Percentiles rank a stretch among this genome's conserved stretches.
phyloP scores from a whole-genome alignment of 2,113 vertebrate species.

The Pseudopodoces humilis region DNA sequence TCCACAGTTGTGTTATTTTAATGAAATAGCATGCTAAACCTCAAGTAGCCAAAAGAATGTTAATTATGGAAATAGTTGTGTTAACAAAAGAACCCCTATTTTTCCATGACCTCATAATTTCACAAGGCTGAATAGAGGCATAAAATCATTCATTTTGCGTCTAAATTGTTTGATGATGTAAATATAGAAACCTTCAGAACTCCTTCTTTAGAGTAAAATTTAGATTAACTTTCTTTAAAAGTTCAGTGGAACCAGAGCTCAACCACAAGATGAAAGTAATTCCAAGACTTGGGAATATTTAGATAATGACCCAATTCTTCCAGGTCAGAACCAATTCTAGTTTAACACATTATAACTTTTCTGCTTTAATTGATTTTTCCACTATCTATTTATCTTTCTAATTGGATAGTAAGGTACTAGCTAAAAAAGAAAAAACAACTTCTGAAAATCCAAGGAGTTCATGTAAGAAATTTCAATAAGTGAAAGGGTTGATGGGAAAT shows the following conservation, averaged over 20 bases:
- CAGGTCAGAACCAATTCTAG: constrained; percentile 53
- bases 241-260: neutral
- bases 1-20: constrained; percentile 55
- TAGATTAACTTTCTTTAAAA: constrained; percentile 31
- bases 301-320: constrained; percentile 39
- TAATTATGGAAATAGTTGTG: constrained; percentile 52
- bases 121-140: neutral
- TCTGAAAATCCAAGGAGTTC: neutral
- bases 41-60: constrained; percentile 59
- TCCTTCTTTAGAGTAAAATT: constrained; percentile 6
- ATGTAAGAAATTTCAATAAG: constrained; percentile 11
- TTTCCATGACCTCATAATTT: constrained; percentile 41
- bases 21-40: constrained; percentile 37
- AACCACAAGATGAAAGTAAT: constrained; percentile 24
- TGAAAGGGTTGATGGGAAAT: neutral
- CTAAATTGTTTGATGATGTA: constrained; percentile 47
- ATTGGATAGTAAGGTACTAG: constrained; percentile 25
- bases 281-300: constrained; percentile 50
- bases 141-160: constrained; percentile 3
- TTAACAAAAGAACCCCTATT: constrained; percentile 30
- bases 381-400: constrained; percentile 63
- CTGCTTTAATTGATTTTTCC: constrained; percentile 63
- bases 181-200: constrained; percentile 27
- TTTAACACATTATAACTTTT: constrained; percentile 51
- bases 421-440: neutral